Evolutionary conservation across 2,888 invertebrate genomes (phyloP).

Genomic region (Luffia ferchaultella): DNA sequence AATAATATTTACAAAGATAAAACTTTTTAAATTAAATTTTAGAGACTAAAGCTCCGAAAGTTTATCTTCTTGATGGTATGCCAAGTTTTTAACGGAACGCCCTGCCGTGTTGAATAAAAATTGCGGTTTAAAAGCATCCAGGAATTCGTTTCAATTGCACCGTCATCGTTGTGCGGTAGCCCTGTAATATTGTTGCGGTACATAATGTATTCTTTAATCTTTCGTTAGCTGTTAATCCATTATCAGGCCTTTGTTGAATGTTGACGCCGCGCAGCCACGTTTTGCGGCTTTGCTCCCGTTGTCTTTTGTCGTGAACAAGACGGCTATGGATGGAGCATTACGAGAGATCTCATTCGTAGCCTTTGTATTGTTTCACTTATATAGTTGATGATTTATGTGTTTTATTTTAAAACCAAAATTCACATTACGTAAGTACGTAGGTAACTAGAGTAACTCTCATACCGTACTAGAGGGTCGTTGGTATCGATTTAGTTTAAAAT

Average conservation of each 20-base stretch:
- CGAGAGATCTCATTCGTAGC: no score
- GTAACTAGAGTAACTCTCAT: no score
- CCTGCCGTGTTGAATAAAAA: conserved; percentile 11
- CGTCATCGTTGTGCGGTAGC: conserved; percentile 19
- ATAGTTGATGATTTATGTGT: no score
- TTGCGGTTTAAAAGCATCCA: conserved; percentile 18
- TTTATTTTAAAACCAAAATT: no score
- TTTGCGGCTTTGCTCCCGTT: conserved; percentile 16
- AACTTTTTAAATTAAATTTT: no score
- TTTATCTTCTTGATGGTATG: conserved; percentile 9
- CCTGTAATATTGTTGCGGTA: conserved; percentile 19
- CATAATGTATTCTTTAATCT: conserved; percentile 20
- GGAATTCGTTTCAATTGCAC: conserved; percentile 12
- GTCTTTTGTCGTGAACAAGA: background rate
- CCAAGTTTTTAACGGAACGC: conserved; percentile 14
- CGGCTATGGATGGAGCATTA: conserved; percentile 2
- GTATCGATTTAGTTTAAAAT: no score
- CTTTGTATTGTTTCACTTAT: conserved; percentile 16
- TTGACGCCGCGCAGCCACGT: conserved; percentile 8
- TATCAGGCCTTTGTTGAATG: conserved; percentile 11
- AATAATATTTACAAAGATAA: no score
- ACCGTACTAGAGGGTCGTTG: no score
- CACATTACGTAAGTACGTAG: no score
- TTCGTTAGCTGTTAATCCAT: conserved; percentile 14
- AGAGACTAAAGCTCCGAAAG: conserved; percentile 1